phyloP scores from a whole-genome alignment of 2,888 invertebrate species.

The Aleiodes alternator region DNA sequence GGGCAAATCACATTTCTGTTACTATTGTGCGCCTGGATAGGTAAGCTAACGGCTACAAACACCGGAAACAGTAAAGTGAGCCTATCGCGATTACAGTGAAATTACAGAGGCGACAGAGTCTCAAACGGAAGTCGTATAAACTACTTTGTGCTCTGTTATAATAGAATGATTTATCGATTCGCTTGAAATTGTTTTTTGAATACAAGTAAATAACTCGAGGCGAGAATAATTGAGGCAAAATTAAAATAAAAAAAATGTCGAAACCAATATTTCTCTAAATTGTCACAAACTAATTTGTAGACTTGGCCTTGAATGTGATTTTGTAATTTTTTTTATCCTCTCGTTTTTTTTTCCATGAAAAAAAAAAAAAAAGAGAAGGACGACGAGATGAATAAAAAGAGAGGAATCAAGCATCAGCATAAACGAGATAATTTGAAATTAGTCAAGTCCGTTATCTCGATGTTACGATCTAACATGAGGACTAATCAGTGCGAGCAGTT shows the following conservation, averaged over 20 bases:
- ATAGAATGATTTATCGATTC: constrained; percentile 55
- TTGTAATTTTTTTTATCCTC: constrained; percentile 4
- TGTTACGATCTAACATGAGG: constrained; percentile 33
- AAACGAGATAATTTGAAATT: constrained; percentile 43
- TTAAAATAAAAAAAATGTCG: background rate
- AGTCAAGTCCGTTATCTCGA: constrained; percentile 32
- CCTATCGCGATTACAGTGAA: constrained; percentile 57
- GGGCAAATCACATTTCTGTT: constrained; percentile 38
- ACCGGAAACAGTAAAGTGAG: constrained; percentile 53
- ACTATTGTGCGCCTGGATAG: constrained; percentile 27
- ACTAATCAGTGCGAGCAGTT: constrained; percentile 23
- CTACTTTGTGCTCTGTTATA: constrained; percentile 43
- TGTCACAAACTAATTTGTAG: background rate
- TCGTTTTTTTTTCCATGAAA: background rate
- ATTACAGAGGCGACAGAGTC: constrained; percentile 49
- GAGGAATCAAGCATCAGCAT: background rate
- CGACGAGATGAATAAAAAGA: constrained; percentile 1
- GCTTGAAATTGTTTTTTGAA: constrained; percentile 32
- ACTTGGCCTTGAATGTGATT: constrained; percentile 21
- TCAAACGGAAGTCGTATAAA: constrained; percentile 54
- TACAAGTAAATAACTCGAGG: constrained; percentile 28
- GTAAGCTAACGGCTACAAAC: constrained; percentile 39
- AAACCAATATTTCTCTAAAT: constrained; percentile 9
- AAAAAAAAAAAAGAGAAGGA: constrained; percentile 1
- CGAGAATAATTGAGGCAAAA: constrained; percentile 4